Evolutionary conservation across 2,113 vertebrate species (phyloP), one percentile per base, ranked within the genome.

Genomic region (Chascanopsetta lugubris): DNA sequence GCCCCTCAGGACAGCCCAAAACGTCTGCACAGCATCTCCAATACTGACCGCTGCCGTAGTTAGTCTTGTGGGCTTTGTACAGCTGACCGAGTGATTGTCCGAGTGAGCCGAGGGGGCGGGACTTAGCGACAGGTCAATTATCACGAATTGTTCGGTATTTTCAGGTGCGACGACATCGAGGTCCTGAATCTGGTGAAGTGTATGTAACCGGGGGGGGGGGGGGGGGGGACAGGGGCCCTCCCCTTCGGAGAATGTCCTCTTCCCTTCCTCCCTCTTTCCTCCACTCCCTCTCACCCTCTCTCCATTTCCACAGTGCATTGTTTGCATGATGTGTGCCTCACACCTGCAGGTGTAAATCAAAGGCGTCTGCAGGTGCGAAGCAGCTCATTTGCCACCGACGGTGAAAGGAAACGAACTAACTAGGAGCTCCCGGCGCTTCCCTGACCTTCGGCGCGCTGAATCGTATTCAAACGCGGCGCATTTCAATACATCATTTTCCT

Each of bases 291-390:
- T 9, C 12, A 13, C 45, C 4, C 6, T 4, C 48, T 4, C 48
- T 53, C 10, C 18, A 42, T 65, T 48, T 61, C 54, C 58, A 54
- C 50, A 45, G 24, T 4, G 1, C 26, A 34, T 20, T 22, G 46
- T 66, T 61, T 18, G 42, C 62, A 62, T 66, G 75, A 81, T 65
- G 80, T 79, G 58, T 58, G 72, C 6, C 26, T 57, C 38, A n/a
- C 32, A 48, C 24, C 34, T 18, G 60, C 15, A 27, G 49, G 64
- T 56, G 80, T 84, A 85, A 86, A 88, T 80, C 80, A 80, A 8
- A 68, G 34, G 32, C 75, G 69, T 76, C 62, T 48, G 46, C 24
- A 50, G 34, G 12, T 61, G 59, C 8, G n/a, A 54, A 69, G 21
- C 38, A 50, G 47, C 45, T 74, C 71, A 78, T 63, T 83, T 78